A percentile compares a stretch with the other conserved stretches of the same genome.
Conservation (phyloP, 2,113 vertebrate species). For the Pholis gunnellus region DNA sequence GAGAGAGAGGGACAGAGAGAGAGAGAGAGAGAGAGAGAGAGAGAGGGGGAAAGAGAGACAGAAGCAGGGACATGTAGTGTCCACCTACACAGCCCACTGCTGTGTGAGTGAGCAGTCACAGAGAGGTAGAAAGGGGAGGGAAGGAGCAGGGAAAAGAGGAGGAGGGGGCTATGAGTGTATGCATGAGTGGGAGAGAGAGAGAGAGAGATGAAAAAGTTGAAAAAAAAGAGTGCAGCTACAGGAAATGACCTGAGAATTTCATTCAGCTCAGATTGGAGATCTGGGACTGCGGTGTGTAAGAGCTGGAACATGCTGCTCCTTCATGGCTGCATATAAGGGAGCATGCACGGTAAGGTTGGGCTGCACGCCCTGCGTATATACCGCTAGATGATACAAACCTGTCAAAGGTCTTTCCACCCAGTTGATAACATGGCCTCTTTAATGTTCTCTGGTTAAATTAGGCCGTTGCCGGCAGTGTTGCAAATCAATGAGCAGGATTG, state of each 20-base stretch:
- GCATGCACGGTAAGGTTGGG: background rate
- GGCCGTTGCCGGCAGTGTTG: background rate
- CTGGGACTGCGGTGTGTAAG: conserved; percentile 23
- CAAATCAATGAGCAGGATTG: background rate
- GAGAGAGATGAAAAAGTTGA: conserved; percentile 52
- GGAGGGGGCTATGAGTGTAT: conserved; percentile 19
- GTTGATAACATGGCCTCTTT: background rate
- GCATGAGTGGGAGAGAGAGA: conserved; percentile 36
- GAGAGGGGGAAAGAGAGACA: conserved; percentile 33
- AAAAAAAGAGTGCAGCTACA: conserved; percentile 58
- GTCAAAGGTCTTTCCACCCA: background rate
- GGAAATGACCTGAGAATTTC: conserved; percentile 86
- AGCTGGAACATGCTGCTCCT: conserved; percentile 4
- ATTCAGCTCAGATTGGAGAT: conserved; percentile 65
- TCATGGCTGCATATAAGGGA: conserved; percentile 4
- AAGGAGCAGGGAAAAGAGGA: conserved; percentile 40
- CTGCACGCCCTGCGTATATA: background rate
- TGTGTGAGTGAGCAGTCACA: conserved; percentile 69
- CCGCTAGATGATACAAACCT: background rate
- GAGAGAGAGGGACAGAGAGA: conserved; percentile 35
- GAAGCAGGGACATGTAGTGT: conserved; percentile 79
- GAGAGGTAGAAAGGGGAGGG: conserved; percentile 68
- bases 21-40: conserved; percentile 19
- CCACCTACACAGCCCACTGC: conserved; percentile 70
- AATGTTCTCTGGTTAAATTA: too few relatives aligned